Evolutionary conservation across 2,888 invertebrate genomes (phyloP).

Genomic region (Lycaena phlaeas): DNA sequence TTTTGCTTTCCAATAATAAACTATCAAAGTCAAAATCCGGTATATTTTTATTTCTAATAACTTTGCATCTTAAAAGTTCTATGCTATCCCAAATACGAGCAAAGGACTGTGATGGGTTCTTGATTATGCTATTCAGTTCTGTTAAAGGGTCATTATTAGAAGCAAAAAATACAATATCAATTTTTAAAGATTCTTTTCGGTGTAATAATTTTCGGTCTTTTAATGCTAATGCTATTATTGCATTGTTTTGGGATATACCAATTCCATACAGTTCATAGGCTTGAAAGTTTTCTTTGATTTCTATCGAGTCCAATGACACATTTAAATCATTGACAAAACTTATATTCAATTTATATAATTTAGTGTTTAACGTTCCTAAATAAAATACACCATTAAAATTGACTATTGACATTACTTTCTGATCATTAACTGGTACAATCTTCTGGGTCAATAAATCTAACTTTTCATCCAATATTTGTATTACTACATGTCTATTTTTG

Average conservation of each 20-base stretch:
- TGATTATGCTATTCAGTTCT: slow-evolving; percentile 29
- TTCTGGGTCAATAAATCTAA: slow-evolving; percentile 33
- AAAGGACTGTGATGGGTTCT: slow-evolving; percentile 38
- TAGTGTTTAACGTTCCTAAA: slow-evolving; percentile 37
- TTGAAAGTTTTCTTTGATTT: slow-evolving; percentile 31
- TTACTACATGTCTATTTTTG: slow-evolving; percentile 51
- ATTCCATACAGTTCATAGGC: slow-evolving; percentile 36
- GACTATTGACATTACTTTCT: slow-evolving; percentile 37
- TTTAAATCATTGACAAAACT: slow-evolving; percentile 21
- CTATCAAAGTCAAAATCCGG: slow-evolving; percentile 33
- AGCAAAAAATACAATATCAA: slow-evolving; percentile 37
- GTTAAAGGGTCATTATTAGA: slow-evolving; percentile 21
- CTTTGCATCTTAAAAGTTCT: slow-evolving; percentile 41
- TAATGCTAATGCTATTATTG: slow-evolving; percentile 32
- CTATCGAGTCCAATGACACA: slow-evolving; percentile 25
- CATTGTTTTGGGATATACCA: slow-evolving; percentile 34
- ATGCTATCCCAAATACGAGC: slow-evolving; percentile 45
- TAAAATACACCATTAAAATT: slow-evolving; percentile 27
- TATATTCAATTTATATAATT: slow-evolving; percentile 35
- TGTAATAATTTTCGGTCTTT: slow-evolving; percentile 34
- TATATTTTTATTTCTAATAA: slow-evolving; percentile 36
- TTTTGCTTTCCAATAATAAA: slow-evolving; percentile 29
- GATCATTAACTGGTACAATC: slow-evolving; percentile 44
- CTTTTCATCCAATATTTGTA: slow-evolving; percentile 32
- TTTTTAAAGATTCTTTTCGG: slow-evolving; percentile 34